Conservation (phyloP, 2,888 invertebrate genomes). For the Synergus itoensis region DNA sequence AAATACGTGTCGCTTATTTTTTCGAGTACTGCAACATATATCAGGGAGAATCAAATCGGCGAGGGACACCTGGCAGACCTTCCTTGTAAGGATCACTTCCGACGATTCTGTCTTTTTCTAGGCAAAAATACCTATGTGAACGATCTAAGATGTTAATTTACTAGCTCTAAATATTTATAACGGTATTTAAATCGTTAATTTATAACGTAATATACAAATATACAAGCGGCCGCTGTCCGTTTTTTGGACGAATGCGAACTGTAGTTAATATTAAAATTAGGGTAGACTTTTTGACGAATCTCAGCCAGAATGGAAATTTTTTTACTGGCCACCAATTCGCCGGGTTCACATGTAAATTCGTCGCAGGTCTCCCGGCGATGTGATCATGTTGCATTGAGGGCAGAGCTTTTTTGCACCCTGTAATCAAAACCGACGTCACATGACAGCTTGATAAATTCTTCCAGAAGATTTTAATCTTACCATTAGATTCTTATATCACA, state of each 20-base stretch:
- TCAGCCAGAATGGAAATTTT: conserved; percentile 19
- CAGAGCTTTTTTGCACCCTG: conserved; percentile 94
- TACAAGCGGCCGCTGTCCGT: conserved; percentile 66
- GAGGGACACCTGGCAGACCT: too few relatives aligned
- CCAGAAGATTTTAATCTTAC: neutral
- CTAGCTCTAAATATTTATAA: conserved; percentile 71
- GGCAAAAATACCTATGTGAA: conserved; percentile 43
- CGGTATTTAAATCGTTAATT: conserved; percentile 72
- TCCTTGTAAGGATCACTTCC: neutral
- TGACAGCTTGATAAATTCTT: neutral
- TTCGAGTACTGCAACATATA: too few relatives aligned
- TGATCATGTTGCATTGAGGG: conserved; percentile 96
- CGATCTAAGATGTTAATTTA: conserved; percentile 71
- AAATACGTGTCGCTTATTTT: too few relatives aligned
- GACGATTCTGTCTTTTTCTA: conserved; percentile 21
- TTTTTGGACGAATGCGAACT: conserved; percentile 41
- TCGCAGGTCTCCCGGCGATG: conserved; percentile 91
- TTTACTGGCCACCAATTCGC: conserved; percentile 40
- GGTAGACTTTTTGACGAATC: conserved; percentile 52
- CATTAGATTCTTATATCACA: neutral
- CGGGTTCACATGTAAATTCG: conserved; percentile 90
- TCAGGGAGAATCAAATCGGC: too few relatives aligned
- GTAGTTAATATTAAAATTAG: conserved; percentile 43
- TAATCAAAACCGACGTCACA: conserved; percentile 58
- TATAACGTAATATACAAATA: conserved; percentile 75